Evolutionary conservation across 2,888 invertebrate species (phyloP).

Genomic region (Hypolimnas misippus): DNA sequence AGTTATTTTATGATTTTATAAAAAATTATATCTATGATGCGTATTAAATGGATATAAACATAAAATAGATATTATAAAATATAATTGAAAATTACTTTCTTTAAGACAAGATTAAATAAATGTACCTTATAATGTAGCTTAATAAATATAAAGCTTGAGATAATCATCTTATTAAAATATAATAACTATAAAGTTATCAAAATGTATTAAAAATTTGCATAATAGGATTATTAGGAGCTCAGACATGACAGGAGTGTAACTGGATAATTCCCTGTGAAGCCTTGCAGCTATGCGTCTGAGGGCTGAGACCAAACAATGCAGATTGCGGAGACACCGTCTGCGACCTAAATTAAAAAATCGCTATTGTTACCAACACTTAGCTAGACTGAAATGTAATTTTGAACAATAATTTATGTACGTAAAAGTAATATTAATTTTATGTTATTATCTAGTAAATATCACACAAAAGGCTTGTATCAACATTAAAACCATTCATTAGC

Average conservation of each 20-base stretch:
- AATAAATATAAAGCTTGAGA: slow-evolving; percentile 9
- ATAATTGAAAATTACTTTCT: too few species aligned
- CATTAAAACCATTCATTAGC: slow-evolving; percentile 29
- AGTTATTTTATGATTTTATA: too few species aligned
- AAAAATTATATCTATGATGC: too few species aligned
- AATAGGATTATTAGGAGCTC: slow-evolving; percentile 59
- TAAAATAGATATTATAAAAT: too few species aligned
- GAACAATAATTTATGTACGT: not conserved
- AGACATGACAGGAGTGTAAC: slow-evolving; percentile 55
- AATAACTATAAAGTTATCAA: not conserved
- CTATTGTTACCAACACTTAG: not conserved
- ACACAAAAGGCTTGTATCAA: slow-evolving; percentile 5
- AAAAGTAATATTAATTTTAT: too few species aligned
- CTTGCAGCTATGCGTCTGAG: slow-evolving; percentile 43
- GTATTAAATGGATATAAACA: too few species aligned
- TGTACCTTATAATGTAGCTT: too few species aligned
- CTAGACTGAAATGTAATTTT: not conserved
- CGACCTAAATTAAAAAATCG: not conserved
- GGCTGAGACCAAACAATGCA: slow-evolving; percentile 30
- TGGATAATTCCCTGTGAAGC: slow-evolving; percentile 54
- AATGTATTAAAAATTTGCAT: slow-evolving; percentile 6
- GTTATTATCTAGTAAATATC: not conserved
- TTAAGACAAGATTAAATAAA: too few species aligned
- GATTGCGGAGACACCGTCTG: slow-evolving; percentile 20
- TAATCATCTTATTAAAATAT: not conserved